A percentile compares a stretch with the other conserved stretches of the same genome.
phyloP scores from a whole-genome alignment of 2,113 vertebrate species.

The Lasiurus cinereus region DNA sequence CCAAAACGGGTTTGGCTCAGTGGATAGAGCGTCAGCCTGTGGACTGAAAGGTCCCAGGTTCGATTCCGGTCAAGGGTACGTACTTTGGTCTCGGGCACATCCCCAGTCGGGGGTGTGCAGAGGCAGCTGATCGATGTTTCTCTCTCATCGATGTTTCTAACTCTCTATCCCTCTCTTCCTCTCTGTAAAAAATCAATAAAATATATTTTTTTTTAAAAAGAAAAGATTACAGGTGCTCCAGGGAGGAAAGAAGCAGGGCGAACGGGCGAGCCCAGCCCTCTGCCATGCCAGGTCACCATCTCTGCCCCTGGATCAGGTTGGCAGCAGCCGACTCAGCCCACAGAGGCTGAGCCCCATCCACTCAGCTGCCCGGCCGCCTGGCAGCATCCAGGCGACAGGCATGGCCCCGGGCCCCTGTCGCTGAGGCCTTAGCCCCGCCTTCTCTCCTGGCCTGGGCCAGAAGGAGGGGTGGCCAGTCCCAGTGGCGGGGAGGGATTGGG shows the following conservation, averaged over 20 bases:
- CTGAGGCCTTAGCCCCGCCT: not conserved
- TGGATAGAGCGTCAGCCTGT: no score
- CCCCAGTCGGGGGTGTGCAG: no score
- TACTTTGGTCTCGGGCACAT: no score
- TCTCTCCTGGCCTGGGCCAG: not conserved
- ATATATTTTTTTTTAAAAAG: no score
- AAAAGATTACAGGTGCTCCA: accelerated
- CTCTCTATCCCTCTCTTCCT: no score
- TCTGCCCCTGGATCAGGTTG: not conserved
- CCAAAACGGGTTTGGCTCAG: no score
- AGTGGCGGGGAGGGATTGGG: not conserved
- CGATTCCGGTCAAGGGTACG: no score
- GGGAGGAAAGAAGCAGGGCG: accelerated
- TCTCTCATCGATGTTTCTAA: no score
- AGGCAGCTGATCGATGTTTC: no score
- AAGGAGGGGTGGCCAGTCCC: not conserved
- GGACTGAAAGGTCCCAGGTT: no score
- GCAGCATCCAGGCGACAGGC: accelerated
- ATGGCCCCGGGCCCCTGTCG: accelerated
- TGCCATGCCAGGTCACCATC: accelerated
- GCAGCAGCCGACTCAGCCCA: not conserved
- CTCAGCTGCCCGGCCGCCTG: not conserved
- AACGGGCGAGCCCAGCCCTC: accelerated
- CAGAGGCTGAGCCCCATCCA: not conserved
- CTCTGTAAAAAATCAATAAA: no score